These are phyloP conservation scores for Quiscalus mexicanus DNA, from an alignment of 2,113 vertebrate genomes.

Conservation along the genomic window DNA sequence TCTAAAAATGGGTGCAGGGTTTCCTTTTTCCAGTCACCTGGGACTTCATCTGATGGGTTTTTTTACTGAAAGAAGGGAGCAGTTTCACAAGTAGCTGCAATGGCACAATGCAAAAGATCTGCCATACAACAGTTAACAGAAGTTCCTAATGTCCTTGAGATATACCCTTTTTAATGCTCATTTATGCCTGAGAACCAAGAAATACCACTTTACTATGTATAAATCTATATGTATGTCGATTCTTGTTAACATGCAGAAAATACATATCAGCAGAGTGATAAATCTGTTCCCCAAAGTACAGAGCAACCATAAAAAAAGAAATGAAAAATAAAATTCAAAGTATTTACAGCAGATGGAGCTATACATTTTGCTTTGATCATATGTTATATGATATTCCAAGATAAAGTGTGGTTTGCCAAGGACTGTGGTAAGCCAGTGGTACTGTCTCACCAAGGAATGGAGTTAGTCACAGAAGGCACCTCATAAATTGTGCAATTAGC, in stretches of 20 bases:
- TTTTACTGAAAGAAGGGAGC: not conserved
- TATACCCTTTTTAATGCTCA: not conserved
- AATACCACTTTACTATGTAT: not conserved
- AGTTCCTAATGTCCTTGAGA: not conserved
- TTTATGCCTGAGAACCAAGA: not conserved
- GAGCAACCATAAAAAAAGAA: conserved; percentile 1
- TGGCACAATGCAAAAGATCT: not conserved
- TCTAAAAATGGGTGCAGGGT: not conserved
- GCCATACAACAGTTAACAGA: not conserved
- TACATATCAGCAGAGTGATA: not conserved
- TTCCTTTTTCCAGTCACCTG: not conserved
- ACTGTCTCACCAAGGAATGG: not conserved
- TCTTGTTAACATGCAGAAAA: not conserved
- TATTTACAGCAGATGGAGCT: conserved; percentile 72
- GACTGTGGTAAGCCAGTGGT: not conserved
- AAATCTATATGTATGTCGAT: not conserved
- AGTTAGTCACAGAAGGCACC: not conserved
- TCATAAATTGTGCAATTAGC: not conserved
- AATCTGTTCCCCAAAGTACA: not conserved
- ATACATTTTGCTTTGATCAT: conserved; percentile 44
- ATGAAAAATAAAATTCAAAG: conserved; percentile 23
- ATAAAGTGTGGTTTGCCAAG: not conserved
- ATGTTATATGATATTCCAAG: not conserved
- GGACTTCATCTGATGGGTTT: fast-evolving
- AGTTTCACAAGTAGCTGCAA: not conserved